These are phyloP conservation scores for Leptinotarsa juncta DNA, from an alignment of 2,888 invertebrate species.

Conservation along the genomic window DNA sequence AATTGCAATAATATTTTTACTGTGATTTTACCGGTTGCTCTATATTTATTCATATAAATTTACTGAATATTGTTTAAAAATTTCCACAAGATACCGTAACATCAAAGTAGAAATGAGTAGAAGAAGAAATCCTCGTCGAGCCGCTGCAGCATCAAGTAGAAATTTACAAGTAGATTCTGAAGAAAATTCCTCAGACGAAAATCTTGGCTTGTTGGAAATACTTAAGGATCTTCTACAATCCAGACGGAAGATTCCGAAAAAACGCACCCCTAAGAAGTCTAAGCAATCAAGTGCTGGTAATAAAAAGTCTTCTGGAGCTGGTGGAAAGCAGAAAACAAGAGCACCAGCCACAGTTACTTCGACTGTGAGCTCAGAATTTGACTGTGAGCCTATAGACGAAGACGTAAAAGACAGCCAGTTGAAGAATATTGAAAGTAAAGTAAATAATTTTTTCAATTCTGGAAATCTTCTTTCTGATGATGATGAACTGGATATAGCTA, in stretches of 20 bases:
- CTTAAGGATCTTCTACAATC: not conserved
- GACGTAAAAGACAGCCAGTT: conserved; percentile 1
- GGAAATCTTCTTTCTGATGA: conserved; percentile 28
- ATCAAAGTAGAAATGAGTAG: conserved; percentile 16
- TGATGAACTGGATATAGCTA: conserved; percentile 2
- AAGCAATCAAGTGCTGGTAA: not conserved
- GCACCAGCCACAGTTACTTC: not conserved
- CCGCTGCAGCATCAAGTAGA: conserved; percentile 8
- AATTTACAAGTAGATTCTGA: not conserved
- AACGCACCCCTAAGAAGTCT: not conserved
- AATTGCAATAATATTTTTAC: too few species aligned
- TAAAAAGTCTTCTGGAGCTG: not conserved
- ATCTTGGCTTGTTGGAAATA: conserved; percentile 1
- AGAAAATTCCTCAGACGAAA: conserved; percentile 8
- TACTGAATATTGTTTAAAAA: too few species aligned
- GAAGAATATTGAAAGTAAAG: conserved; percentile 26
- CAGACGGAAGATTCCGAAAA: not conserved
- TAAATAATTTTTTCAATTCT: conserved; percentile 30
- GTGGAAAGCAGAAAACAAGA: not conserved
- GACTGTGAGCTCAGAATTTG: conserved; percentile 1
- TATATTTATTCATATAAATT: too few species aligned
- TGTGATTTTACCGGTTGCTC: too few species aligned
- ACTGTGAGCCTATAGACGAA: conserved; percentile 19
- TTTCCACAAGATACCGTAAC: not conserved
- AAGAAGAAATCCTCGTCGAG: conserved; percentile 24